Percentiles rank a stretch among this genome's conserved stretches.
Evolutionary conservation across 2,888 invertebrate species (phyloP).

Genomic region (Perizoma flavofasciatum): DNA sequence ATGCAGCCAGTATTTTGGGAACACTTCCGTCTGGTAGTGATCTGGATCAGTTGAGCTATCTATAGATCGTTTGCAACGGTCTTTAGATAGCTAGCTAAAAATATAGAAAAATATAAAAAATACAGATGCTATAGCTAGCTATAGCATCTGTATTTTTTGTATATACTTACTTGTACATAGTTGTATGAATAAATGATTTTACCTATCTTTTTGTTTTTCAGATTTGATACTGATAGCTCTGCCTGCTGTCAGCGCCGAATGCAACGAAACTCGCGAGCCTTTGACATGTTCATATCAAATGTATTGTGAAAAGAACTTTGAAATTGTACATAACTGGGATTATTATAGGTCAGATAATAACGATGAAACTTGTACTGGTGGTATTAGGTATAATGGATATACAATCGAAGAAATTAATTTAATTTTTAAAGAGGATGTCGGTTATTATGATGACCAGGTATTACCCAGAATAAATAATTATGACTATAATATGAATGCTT

Average conservation of each 20-base stretch:
- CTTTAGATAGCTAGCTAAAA: too few relatives aligned
- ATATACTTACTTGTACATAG: too few relatives aligned
- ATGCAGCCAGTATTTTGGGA: too few relatives aligned
- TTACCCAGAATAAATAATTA: not conserved
- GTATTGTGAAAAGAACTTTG: not conserved
- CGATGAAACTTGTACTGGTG: not conserved
- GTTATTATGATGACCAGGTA: not conserved
- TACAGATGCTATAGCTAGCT: too few relatives aligned
- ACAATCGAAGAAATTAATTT: conserved; percentile 3
- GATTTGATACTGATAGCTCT: not conserved
- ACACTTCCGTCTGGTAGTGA: too few relatives aligned
- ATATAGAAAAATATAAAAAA: too few relatives aligned
- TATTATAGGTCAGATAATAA: not conserved
- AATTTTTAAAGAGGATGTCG: not conserved
- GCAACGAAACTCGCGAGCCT: conserved; percentile 1
- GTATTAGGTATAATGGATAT: not conserved
- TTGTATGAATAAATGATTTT: too few relatives aligned
- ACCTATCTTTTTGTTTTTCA: conserved; percentile 2
- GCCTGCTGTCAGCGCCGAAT: not conserved
- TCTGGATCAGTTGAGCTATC: too few relatives aligned
- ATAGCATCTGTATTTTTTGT: too few relatives aligned
- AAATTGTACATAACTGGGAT: not conserved
- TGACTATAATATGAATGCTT: not conserved
- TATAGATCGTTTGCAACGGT: too few relatives aligned
- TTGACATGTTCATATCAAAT: conserved; percentile 3